Conservation (phyloP, 2,797 vertebrate genomes). For the Tangara arthus region DNA sequence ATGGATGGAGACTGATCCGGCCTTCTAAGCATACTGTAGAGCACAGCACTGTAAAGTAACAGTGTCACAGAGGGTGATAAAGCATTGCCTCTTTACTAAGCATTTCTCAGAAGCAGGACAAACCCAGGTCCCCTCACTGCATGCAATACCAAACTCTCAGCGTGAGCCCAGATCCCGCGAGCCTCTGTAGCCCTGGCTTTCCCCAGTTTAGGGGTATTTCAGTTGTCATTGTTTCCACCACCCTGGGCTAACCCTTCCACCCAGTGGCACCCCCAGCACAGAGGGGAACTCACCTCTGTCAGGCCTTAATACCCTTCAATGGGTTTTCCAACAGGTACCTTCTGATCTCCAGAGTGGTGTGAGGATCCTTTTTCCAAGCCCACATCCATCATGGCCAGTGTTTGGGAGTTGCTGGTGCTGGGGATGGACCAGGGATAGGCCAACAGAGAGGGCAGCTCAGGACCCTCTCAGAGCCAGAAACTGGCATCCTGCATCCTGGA, state of each 20-base stretch:
- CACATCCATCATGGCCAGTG: rapidly evolving
- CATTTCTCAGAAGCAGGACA: background rate
- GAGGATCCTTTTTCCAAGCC: background rate
- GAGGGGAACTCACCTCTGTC: background rate
- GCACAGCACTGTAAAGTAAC: background rate
- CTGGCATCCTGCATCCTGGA: background rate
- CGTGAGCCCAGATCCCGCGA: background rate
- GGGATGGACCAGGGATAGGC: background rate
- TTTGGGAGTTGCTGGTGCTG: background rate
- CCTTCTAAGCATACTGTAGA: conserved; percentile 10
- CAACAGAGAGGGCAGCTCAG: background rate
- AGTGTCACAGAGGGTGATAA: background rate
- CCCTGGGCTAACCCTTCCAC: background rate
- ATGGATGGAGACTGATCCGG: conserved; percentile 20
- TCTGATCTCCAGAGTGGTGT: background rate
- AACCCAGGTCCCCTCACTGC: background rate
- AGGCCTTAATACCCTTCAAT: background rate
- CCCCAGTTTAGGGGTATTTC: background rate
- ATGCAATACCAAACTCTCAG: background rate
- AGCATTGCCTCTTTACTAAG: background rate
- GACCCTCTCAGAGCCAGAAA: background rate
- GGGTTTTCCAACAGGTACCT: background rate
- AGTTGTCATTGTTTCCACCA: background rate
- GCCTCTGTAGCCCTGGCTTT: background rate
- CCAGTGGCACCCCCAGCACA: background rate